These are phyloP conservation scores for Homarus gammarus DNA, from an alignment of 2,888 invertebrate species.

Conservation along the genomic window DNA sequence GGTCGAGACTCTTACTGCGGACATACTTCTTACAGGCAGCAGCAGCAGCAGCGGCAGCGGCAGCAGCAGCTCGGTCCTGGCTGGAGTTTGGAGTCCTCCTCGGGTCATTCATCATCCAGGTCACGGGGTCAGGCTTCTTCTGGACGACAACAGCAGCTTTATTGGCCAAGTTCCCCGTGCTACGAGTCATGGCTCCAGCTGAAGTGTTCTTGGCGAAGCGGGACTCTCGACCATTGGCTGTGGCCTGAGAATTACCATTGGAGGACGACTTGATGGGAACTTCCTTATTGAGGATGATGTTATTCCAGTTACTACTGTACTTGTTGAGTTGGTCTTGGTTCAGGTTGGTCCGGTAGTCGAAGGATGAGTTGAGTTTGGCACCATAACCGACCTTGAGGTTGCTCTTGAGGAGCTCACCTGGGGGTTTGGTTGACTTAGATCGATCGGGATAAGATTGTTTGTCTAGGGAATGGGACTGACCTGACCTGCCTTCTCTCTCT, in stretches of 20 bases:
- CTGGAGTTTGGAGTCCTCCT: constrained; percentile 34
- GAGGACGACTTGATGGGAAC: constrained; percentile 52
- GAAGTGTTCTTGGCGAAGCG: constrained; percentile 50
- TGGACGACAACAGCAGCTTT: constrained; percentile 38
- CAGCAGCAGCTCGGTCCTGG: constrained; percentile 46
- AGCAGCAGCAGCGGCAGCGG: too few species aligned
- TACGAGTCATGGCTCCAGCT: constrained; percentile 40
- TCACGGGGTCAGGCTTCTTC: constrained; percentile 36
- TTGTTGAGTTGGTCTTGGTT: constrained; percentile 70
- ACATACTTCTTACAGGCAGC: constrained; percentile 68
- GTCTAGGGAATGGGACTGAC: not conserved
- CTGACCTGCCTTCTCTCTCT: constrained; percentile 27
- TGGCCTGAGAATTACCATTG: not conserved
- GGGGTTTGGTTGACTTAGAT: constrained; percentile 13
- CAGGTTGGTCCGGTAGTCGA: constrained; percentile 71
- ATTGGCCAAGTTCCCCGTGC: constrained; percentile 61
- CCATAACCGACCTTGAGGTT: constrained; percentile 63
- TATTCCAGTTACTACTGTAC: constrained; percentile 74
- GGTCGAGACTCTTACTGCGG: constrained; percentile 73
- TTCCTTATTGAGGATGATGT: constrained; percentile 66
- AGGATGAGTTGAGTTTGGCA: constrained; percentile 67
- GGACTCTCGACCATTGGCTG: constrained; percentile 37
- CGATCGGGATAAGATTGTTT: constrained; percentile 15
- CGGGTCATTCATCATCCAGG: constrained; percentile 37
- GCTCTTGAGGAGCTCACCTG: constrained; percentile 54